phyloP scores from a whole-genome alignment of 2,113 vertebrate genomes.

The Pituophis catenifer region DNA sequence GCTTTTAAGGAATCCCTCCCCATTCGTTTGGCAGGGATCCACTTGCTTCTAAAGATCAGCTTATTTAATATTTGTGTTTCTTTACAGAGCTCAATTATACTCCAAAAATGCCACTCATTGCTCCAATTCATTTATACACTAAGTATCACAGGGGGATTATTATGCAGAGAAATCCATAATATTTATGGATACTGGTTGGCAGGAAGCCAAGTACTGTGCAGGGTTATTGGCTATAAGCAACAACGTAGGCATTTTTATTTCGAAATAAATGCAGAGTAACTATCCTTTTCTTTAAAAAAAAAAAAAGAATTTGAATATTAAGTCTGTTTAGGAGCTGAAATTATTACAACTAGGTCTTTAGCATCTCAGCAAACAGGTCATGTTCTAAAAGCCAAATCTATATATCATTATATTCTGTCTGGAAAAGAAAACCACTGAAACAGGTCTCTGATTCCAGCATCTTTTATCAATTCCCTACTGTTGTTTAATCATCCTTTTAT shows the following conservation, averaged over 20 bases:
- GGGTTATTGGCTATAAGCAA: background rate
- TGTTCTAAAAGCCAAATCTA: background rate
- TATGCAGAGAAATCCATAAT: background rate
- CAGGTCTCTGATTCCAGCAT: background rate
- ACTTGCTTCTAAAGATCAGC: background rate
- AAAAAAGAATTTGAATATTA: background rate
- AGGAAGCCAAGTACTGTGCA: background rate
- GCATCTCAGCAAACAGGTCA: background rate
- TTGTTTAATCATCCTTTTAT: background rate
- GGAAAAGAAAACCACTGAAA: background rate
- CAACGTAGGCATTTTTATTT: background rate
- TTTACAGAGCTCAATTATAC: background rate
- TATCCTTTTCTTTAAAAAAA: background rate
- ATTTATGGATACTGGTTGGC: background rate
- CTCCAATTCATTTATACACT: background rate
- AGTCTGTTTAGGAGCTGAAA: background rate
- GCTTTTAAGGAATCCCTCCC: background rate
- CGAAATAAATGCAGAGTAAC: background rate
- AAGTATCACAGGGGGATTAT: background rate
- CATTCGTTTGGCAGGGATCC: background rate
- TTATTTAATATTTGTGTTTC: background rate
- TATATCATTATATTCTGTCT: background rate
- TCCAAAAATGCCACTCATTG: background rate
- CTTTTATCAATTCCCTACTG: background rate
- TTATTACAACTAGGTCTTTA: background rate